A percentile compares a stretch with the other conserved stretches of the same genome.
Conservation (phyloP, 2,113 vertebrate species). For the Rostratula benghalensis region DNA sequence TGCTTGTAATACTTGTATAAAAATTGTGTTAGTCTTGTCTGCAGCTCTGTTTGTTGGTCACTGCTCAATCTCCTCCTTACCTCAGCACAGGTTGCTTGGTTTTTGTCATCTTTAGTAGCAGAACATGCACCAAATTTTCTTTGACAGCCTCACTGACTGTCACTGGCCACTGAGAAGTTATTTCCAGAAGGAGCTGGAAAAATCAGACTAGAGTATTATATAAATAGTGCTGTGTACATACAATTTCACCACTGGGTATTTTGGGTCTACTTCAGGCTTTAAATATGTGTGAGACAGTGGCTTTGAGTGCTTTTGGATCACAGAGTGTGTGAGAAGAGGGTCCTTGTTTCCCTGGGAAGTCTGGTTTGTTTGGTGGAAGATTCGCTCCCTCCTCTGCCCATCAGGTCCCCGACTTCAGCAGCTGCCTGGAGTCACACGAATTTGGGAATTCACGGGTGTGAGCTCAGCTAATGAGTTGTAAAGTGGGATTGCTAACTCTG, state of each 20-base stretch:
- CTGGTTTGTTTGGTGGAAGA: not conserved
- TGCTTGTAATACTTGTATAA: not conserved
- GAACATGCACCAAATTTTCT: not conserved
- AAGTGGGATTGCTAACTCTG: not conserved
- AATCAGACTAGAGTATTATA: not conserved
- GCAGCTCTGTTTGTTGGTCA: not conserved
- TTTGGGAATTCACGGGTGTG: not conserved
- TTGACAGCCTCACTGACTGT: not conserved
- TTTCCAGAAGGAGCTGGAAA: not conserved
- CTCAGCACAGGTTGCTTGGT: not conserved
- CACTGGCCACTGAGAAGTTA: not conserved
- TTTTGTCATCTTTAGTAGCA: not conserved
- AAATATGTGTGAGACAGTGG: not conserved
- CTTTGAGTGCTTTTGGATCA: not conserved
- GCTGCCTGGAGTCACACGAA: not conserved
- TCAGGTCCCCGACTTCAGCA: not conserved
- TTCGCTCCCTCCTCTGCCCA: not conserved
- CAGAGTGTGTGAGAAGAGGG: accelerated
- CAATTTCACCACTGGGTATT: not conserved
- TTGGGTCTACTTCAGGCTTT: not conserved
- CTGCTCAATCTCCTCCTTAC: not conserved
- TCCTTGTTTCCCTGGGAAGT: not conserved
- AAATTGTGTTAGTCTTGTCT: not conserved
- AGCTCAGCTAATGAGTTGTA: not conserved
- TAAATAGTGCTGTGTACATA: not conserved